These are phyloP conservation scores for Enteromius paludinosus DNA, from an alignment of 2,797 vertebrate genomes.

Conservation along the genomic window DNA sequence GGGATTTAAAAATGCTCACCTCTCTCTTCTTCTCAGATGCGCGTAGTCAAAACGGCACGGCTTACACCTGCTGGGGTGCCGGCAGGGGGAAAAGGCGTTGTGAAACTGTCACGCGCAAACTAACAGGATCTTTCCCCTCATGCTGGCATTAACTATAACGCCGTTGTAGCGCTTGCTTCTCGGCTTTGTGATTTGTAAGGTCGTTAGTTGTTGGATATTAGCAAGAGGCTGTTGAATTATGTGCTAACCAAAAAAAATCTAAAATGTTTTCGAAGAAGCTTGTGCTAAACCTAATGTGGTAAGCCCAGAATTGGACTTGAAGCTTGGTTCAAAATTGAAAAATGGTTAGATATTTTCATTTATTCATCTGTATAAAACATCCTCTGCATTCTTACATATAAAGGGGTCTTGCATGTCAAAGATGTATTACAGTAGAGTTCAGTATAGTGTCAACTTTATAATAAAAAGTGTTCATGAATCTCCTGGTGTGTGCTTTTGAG, in stretches of 20 bases:
- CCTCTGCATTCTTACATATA: neutral
- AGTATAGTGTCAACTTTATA: conserved; percentile 13
- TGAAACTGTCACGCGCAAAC: conserved; percentile 39
- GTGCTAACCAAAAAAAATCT: conserved; percentile 8
- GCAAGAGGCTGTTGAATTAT: conserved; percentile 18
- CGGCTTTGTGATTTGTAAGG: conserved; percentile 39
- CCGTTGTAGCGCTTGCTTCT: conserved; percentile 33
- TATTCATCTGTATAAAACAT: neutral
- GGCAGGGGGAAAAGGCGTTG: conserved; percentile 28
- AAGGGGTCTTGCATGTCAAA: neutral
- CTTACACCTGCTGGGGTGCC: conserved; percentile 49
- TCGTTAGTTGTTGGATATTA: conserved; percentile 23
- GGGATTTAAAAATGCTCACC: conserved; percentile 51
- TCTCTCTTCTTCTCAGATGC: conserved; percentile 44
- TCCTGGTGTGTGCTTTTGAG: neutral
- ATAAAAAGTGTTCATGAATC: conserved; percentile 21
- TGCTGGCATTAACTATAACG: conserved; percentile 27
- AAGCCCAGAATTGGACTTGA: neutral
- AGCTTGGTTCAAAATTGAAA: neutral
- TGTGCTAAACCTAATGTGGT: neutral
- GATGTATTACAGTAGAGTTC: neutral
- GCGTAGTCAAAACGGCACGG: conserved; percentile 11
- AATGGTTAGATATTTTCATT: neutral
- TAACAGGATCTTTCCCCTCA: conserved; percentile 50
- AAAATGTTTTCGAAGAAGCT: neutral